phyloP scores from a whole-genome alignment of 1,140 invertebrate species.

The Oscheius sp. region DNA sequence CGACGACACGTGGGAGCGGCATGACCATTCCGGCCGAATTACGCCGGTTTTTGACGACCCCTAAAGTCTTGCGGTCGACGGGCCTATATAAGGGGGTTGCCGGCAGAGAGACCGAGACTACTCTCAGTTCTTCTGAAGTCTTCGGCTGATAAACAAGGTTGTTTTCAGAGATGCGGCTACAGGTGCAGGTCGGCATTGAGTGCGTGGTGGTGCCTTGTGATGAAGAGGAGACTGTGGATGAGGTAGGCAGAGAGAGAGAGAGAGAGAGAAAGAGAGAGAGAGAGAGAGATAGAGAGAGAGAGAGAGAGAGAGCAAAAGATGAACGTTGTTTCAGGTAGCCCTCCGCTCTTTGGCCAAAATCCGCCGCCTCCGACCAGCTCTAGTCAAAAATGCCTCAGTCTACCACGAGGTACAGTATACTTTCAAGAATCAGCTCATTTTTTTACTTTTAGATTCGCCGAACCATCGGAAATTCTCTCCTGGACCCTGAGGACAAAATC shows the following conservation, averaged over 20 bases:
- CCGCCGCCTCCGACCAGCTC: constrained; percentile 18
- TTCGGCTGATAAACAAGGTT: background rate
- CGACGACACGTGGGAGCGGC: too few relatives aligned
- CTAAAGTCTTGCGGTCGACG: background rate
- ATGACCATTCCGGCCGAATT: constrained; percentile 3
- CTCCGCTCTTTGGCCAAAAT: constrained; percentile 9
- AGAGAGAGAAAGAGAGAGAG: background rate
- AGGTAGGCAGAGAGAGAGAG: background rate
- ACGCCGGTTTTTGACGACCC: constrained; percentile 8
- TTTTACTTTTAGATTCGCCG: constrained; percentile 25
- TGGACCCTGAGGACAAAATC: constrained; percentile 26
- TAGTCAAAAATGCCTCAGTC: background rate
- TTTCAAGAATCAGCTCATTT: background rate
- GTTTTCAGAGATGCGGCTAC: constrained; percentile 22
- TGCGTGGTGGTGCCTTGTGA: constrained; percentile 32
- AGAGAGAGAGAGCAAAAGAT: too few relatives aligned
- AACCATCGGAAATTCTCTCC: constrained; percentile 30
- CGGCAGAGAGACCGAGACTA: too few relatives aligned
- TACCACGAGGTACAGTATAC: constrained; percentile 3
- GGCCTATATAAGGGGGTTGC: background rate
- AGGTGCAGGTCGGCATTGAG: constrained; percentile 34
- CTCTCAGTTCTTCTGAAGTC: too few relatives aligned
- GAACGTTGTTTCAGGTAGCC: constrained; percentile 24
- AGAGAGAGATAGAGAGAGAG: background rate
- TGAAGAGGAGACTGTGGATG: constrained; percentile 13